Percentiles rank a stretch among this genome's conserved stretches.
These are phyloP conservation scores for Carcina quercana DNA, from an alignment of 2,888 invertebrate genomes.

Conservation along the genomic window DNA sequence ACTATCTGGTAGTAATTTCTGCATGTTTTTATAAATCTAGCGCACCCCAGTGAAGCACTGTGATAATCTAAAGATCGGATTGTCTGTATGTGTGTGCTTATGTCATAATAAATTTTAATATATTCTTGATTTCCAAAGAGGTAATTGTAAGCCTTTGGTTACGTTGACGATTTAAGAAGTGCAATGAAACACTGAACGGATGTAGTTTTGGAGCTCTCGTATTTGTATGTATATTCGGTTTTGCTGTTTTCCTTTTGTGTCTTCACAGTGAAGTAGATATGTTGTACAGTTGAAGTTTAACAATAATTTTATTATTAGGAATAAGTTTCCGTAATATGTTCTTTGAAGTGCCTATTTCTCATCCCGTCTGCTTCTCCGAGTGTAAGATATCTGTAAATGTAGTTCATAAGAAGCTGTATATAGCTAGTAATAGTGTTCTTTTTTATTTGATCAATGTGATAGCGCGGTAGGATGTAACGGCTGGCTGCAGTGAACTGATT, in stretches of 20 bases:
- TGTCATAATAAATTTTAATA: constrained; percentile 47
- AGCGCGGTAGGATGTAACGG: constrained; percentile 25
- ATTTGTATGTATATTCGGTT: constrained; percentile 58
- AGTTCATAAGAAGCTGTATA: constrained; percentile 57
- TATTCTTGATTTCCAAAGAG: constrained; percentile 59
- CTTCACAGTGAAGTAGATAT: constrained; percentile 24
- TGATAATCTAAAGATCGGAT: constrained; percentile 36
- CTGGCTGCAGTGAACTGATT: constrained; percentile 11
- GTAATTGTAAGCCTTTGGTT: constrained; percentile 54
- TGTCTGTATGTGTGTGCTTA: constrained; percentile 31
- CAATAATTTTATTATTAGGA: constrained; percentile 41
- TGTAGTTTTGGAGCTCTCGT: constrained; percentile 38
- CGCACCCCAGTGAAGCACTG: constrained; percentile 31
- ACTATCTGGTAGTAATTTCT: constrained; percentile 29
- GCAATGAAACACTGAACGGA: constrained; percentile 43
- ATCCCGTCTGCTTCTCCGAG: constrained; percentile 51
- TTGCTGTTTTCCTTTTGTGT: constrained; percentile 31
- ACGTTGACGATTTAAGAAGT: constrained; percentile 42
- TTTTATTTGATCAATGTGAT: constrained; percentile 44
- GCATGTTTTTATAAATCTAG: constrained; percentile 22
- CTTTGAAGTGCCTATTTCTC: constrained; percentile 64
- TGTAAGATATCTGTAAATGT: constrained; percentile 69
- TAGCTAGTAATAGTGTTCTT: constrained; percentile 40
- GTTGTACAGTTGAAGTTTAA: constrained; percentile 43
- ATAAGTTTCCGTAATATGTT: constrained; percentile 43